phyloP scores from a whole-genome alignment of 2,113 vertebrate genomes.

The Melanocharis versteri region DNA sequence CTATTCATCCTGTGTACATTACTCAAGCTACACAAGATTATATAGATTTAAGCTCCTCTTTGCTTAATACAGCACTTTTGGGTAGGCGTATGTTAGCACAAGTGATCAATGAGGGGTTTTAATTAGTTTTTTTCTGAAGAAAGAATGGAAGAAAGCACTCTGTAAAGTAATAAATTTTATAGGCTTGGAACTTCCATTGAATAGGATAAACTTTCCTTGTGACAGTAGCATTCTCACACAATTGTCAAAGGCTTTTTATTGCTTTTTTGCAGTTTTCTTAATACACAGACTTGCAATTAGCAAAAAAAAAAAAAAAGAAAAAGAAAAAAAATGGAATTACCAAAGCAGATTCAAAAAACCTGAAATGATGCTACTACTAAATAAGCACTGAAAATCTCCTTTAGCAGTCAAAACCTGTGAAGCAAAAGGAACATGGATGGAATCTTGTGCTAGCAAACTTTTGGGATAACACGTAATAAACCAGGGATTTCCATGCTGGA shows the following conservation, averaged over 20 bases:
- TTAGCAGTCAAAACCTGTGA: not conserved
- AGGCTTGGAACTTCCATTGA: constrained; percentile 4
- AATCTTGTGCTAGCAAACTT: not conserved
- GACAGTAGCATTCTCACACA: constrained; percentile 31
- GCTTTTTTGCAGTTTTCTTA: constrained; percentile 5
- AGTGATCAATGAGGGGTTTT: constrained; percentile 8
- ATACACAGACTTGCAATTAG: not conserved
- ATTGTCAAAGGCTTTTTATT: constrained; percentile 7
- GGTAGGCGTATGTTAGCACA: constrained; percentile 11
- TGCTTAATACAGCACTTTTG: constrained; percentile 22
- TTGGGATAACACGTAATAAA: not conserved
- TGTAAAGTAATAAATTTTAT: constrained; percentile 34
- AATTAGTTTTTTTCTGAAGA: constrained; percentile 39
- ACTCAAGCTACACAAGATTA: constrained; percentile 3
- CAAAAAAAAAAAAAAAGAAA: not conserved
- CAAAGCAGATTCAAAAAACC: not conserved
- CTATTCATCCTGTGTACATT: constrained; percentile 11
- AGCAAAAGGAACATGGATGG: not conserved
- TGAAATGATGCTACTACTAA: not conserved
- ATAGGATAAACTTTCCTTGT: constrained; percentile 27
- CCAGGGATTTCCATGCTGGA: not conserved
- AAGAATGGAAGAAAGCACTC: constrained; percentile 29
- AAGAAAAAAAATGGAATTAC: not conserved
- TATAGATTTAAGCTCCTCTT: constrained; percentile 27
- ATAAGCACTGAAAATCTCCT: not conserved